Evolutionary conservation across 1,140 invertebrate genomes (phyloP), one percentile per base, ranked within the genome.

Genomic region (Proctacanthus coquilletti): DNA sequence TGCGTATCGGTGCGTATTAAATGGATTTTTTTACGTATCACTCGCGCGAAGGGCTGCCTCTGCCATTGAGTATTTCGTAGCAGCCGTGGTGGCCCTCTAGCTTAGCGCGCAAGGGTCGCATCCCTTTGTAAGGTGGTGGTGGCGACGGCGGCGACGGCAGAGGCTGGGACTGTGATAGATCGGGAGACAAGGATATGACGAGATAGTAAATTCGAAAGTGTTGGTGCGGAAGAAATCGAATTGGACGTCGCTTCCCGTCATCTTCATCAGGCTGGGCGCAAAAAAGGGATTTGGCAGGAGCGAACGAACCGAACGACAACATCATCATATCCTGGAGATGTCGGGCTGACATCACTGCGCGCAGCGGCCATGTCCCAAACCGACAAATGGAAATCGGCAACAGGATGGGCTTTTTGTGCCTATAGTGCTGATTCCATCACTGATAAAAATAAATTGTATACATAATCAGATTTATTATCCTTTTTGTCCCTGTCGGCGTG

Each of bases 361-460:
- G 8, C 23, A 13, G 8, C 23, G 23, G 8, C 8, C 23, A 27
- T 9, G 13, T 27, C 23, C 23, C 23, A 27, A 27, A 27, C 23
- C 23, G 23, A 27, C 23, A 27, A 27, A 27, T 27, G 23, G 23
- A 27, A 27, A 27, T 27, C 23, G 8, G 8, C 13, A 27, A 27
- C 23, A 27, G 23, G 23, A 27, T 27, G 13, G 23, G 23, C 13
- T 27, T 13, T 9, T 27, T 27, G 23, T 27, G 23, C 13, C 23
- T 13, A 13, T 8, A 27, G 8, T 27, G 23, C 23, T 27, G 23
- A 27, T 27, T 27, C 23, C 23, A 27, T 27, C 23, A 27, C 23
- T 27, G 23, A 27, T 27, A 27, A 27, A 27, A 27, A 27, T 27
- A 27, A 27, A 27, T 27, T 27, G 23, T 27, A 27, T 27, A 27